Percentiles rank a stretch among this genome's conserved stretches.
Evolutionary conservation across 1,140 invertebrate genomes (phyloP).

Genomic region (Brachionus rotundiformis): DNA sequence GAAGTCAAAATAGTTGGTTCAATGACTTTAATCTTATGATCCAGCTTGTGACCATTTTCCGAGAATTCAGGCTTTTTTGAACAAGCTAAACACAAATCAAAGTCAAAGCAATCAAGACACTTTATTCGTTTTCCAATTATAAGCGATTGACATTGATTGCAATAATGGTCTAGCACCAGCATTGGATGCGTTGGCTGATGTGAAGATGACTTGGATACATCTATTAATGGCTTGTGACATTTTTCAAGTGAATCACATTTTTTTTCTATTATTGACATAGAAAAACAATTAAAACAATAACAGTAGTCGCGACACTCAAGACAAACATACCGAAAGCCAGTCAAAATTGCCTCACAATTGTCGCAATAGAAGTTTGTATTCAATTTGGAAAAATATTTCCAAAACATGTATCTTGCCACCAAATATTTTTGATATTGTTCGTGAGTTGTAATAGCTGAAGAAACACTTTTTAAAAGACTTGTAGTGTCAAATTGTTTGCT

Average conservation of each 20-base stretch:
- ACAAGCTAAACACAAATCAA: slow-evolving; percentile 21
- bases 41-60: neutral
- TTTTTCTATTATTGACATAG: slow-evolving; percentile 9
- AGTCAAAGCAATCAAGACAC: neutral
- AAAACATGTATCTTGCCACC: slow-evolving; percentile 50
- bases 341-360: slow-evolving; percentile 21
- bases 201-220: neutral
- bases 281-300: slow-evolving; percentile 33
- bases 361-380: slow-evolving; percentile 39
- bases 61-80: slow-evolving; percentile 2
- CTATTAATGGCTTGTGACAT: neutral
- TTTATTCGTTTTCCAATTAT: slow-evolving; percentile 31
- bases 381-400: slow-evolving; percentile 47
- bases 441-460: neutral
- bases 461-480: slow-evolving; percentile 32
- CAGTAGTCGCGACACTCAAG: slow-evolving; percentile 28
- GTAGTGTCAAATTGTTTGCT: slow-evolving; percentile 31
- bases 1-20: neutral
- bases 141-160: slow-evolving; percentile 35
- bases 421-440: slow-evolving; percentile 44
- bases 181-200: slow-evolving; percentile 23
- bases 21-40: neutral
- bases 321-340: slow-evolving; percentile 20
- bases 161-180: slow-evolving; percentile 22
- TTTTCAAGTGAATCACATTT: neutral